phyloP scores from a whole-genome alignment of 2,797 vertebrate species.

The Allobates femoralis region DNA sequence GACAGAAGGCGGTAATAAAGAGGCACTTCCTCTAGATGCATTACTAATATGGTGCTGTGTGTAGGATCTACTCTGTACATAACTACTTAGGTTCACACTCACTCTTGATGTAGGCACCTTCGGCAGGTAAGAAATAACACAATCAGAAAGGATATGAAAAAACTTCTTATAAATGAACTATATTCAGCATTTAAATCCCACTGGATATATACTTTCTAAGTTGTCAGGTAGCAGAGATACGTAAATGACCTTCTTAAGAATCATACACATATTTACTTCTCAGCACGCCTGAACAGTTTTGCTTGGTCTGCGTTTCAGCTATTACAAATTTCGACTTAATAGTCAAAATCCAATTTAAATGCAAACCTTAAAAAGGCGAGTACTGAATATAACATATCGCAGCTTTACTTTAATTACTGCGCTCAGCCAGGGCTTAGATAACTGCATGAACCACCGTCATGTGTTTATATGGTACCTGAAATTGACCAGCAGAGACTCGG shows the following conservation, averaged over 20 bases:
- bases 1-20: background rate
- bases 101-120: background rate
- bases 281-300: constrained; percentile 12
- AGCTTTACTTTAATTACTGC: constrained; percentile 10
- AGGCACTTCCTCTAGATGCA: background rate
- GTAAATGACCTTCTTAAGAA: background rate
- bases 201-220: background rate
- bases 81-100: background rate
- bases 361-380: constrained; percentile 2
- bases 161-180: background rate
- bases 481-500: background rate
- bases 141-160: background rate
- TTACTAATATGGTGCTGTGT: background rate
- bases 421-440: background rate
- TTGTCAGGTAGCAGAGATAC: background rate
- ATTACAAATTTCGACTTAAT: constrained; percentile 25
- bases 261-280: constrained; percentile 24
- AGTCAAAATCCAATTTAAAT: constrained; percentile 33
- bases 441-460: background rate
- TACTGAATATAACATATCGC: background rate
- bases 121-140: background rate
- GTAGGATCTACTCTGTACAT: background rate
- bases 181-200: background rate
- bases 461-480: background rate
- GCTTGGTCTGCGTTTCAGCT: constrained; percentile 10